These are phyloP conservation scores for Malurus leucopterus DNA, from an alignment of 2,797 vertebrate genomes.

Conservation along the genomic window DNA sequence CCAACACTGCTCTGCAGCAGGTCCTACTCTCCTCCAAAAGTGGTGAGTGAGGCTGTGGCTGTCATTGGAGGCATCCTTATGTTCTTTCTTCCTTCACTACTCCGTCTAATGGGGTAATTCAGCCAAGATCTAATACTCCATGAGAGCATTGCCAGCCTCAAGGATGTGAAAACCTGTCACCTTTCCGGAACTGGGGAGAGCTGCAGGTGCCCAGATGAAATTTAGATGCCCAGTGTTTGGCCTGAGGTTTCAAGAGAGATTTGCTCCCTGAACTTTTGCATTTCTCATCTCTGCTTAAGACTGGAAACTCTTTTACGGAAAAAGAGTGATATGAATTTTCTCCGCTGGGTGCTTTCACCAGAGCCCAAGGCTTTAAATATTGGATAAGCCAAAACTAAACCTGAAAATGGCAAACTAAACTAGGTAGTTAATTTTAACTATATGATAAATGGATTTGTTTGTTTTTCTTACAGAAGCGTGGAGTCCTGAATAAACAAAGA, in stretches of 20 bases:
- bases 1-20: not conserved
- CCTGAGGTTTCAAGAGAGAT: not conserved
- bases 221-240: not conserved
- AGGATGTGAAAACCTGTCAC: not conserved
- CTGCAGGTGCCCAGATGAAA: not conserved
- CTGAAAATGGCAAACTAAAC: not conserved
- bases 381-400: not conserved
- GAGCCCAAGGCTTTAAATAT: not conserved
- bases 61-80: not conserved
- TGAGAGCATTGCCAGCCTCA: not conserved
- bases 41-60: not conserved
- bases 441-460: not conserved
- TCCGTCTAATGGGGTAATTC: not conserved
- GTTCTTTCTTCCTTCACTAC: not conserved
- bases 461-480: conserved; percentile 55
- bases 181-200: not conserved
- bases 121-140: not conserved
- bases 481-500: conserved; percentile 44
- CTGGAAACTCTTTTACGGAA: not conserved
- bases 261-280: not conserved
- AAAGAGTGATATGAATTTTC: not conserved
- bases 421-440: not conserved
- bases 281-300: not conserved
- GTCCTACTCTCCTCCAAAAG: not conserved
- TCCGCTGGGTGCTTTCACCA: not conserved